These are phyloP conservation scores for Acyrthosiphon pisum DNA, from an alignment of 1,140 invertebrate species.

Conservation along the genomic window DNA sequence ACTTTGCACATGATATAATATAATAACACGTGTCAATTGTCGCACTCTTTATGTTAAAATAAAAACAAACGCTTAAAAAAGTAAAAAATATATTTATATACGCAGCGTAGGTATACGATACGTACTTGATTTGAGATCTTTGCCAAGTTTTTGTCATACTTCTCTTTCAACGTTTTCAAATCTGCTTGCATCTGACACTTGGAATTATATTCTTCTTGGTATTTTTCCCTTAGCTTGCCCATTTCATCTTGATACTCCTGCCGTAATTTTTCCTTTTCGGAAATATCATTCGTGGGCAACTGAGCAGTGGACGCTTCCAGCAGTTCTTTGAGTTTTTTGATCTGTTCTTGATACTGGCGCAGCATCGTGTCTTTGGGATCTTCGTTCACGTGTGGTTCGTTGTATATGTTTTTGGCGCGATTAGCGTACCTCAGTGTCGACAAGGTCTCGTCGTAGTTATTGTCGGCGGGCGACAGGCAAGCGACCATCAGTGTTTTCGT, in stretches of 20 bases:
- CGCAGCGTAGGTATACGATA: not conserved
- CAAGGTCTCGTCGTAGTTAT: conserved; percentile 90
- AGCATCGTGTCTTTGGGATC: conserved; percentile 92
- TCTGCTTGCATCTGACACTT: conserved; percentile 65
- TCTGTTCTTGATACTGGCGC: conserved; percentile 86
- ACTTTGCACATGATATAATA: not conserved
- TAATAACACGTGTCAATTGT: not conserved
- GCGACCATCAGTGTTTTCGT: conserved; percentile 95
- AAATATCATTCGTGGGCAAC: not conserved
- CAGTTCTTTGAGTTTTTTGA: conserved; percentile 76
- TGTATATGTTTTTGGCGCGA: conserved; percentile 91
- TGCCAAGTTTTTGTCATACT: conserved; percentile 62
- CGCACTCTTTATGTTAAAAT: not conserved
- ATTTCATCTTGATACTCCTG: conserved; percentile 65
- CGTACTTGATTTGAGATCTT: conserved; percentile 34
- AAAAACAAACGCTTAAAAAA: not conserved
- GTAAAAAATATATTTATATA: not conserved
- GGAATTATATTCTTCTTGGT: conserved; percentile 64
- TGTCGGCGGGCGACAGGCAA: conserved; percentile 86
- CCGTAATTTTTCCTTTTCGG: conserved; percentile 62
- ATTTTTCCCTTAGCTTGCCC: conserved; percentile 64
- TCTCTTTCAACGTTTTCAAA: conserved; percentile 64
- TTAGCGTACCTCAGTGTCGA: conserved; percentile 89
- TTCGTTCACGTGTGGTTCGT: conserved; percentile 92
- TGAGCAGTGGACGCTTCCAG: conserved; percentile 64